Base-by-base conservation (phyloP, 2,113 vertebrate genomes). In the Myotis lucifugus region DNA sequence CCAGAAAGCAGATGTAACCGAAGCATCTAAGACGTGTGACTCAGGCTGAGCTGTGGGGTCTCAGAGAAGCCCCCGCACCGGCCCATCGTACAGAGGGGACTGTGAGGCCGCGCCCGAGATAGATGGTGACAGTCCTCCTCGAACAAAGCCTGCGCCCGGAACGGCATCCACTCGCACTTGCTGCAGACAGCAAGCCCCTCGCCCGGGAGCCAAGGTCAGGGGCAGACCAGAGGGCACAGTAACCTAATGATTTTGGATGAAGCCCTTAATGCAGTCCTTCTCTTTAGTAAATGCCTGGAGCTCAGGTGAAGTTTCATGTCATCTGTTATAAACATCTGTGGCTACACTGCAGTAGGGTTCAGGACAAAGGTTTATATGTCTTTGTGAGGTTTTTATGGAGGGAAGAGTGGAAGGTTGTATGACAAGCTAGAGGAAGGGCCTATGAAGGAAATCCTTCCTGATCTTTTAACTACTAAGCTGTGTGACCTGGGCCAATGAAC, bases 31-130 rank as follows among this genome's bases (percentile, higher is more conserved):
- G 77, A 37, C 4, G 29, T 13, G 13, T 69, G 54, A n/a, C 54
- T 72, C 61, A 52, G 61, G 19, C 17, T 1, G 0, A 10, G 46
- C 12, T 1, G 0, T 6, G 37, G 40, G 29, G 12, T 29, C 29
- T 34, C 40, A 25, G 29, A 40, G 27, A 76, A 72, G 52, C 8
- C 14, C 54, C n/a, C 11, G 3, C 14, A 27, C 11, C 0, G 8
- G 32, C 78, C 42, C 52, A 6, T 0, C 11, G 21, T 61, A n/a
- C n/a, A 23, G 37, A 78, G 69, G 40, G 50, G 66, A 72, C 18
- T 1, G n/a, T 42, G 48, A 85, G 32, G 56, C 27, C 14, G n/a
- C 73, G 25, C 5, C 11, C 15, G 54, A 23, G 48, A 40, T 4
- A 19, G 32, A 37, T 14, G 11, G 54, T n/a, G 66, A 54, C 42